Conservation (phyloP, 2,113 vertebrate species). For the Saimiri boliviensis region DNA sequence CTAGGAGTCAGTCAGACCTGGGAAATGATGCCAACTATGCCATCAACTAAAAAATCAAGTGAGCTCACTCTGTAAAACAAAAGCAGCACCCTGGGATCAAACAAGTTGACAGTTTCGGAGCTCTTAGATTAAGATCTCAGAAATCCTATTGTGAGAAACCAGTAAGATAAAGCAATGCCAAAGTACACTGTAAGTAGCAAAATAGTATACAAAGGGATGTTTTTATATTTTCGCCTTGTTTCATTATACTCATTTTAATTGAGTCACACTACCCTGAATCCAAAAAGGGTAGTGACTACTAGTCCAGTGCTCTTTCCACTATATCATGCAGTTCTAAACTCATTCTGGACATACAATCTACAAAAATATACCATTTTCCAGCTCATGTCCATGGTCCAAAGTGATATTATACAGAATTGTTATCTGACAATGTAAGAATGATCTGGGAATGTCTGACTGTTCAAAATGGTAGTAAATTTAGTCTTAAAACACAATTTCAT, state of each 20-base stretch:
- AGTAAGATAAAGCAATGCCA: neutral
- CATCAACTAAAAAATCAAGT: neutral
- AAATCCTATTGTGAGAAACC: neutral
- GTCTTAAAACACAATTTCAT: slow-evolving; percentile 34
- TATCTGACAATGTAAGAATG: slow-evolving; percentile 14
- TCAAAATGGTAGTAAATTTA: slow-evolving; percentile 35
- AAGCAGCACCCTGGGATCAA: neutral
- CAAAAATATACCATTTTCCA: slow-evolving; percentile 47
- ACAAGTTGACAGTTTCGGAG: neutral
- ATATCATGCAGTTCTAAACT: neutral
- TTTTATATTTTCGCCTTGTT: neutral
- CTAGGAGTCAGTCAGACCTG: neutral
- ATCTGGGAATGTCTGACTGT: slow-evolving; percentile 40
- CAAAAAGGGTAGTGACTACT: neutral
- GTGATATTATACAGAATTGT: slow-evolving; percentile 30
- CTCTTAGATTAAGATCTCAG: neutral
- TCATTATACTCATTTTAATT: neutral
- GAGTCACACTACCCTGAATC: no score
- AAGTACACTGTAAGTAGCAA: neutral
- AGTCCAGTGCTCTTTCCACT: neutral
- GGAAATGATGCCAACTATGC: neutral
- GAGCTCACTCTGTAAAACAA: neutral
- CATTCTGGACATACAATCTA: neutral
- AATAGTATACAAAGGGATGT: neutral
- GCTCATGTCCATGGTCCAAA: slow-evolving; percentile 30